These are phyloP conservation scores for Montifringilla adamsi DNA, from an alignment of 2,113 vertebrate species.

Conservation along the genomic window DNA sequence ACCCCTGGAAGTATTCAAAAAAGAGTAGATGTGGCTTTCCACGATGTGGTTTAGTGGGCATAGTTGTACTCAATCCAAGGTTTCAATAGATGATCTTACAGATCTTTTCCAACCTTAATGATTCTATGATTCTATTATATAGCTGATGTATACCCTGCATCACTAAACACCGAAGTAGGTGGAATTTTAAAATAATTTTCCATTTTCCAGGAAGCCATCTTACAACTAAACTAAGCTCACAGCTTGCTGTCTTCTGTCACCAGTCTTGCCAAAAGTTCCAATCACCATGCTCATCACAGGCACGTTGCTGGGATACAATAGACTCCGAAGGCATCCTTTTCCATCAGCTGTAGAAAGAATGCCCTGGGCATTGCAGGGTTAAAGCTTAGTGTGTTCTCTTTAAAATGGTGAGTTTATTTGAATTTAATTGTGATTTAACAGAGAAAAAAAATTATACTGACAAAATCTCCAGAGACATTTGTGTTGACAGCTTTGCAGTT, in stretches of 20 bases:
- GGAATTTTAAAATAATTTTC: not conserved
- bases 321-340: not conserved
- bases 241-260: not conserved
- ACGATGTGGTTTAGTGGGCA: not conserved
- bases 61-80: accelerated
- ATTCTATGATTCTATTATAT: not conserved
- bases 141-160: not conserved
- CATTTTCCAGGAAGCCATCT: not conserved
- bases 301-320: not conserved
- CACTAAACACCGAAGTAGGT: not conserved
- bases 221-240: not conserved
- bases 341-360: not conserved
- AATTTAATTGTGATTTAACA: not conserved
- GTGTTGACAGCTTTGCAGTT: not conserved
- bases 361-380: not conserved
- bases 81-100: not conserved
- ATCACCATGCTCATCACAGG: not conserved
- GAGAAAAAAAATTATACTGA: not conserved
- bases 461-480: not conserved
- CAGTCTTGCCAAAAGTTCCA: not conserved
- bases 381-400: not conserved
- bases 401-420: not conserved
- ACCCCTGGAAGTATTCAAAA: not conserved
- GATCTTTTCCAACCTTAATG: not conserved
- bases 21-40: accelerated